Percentiles rank a stretch among this genome's conserved stretches.
phyloP scores from a whole-genome alignment of 2,888 invertebrate genomes.

The Agapetus fuscipes region DNA sequence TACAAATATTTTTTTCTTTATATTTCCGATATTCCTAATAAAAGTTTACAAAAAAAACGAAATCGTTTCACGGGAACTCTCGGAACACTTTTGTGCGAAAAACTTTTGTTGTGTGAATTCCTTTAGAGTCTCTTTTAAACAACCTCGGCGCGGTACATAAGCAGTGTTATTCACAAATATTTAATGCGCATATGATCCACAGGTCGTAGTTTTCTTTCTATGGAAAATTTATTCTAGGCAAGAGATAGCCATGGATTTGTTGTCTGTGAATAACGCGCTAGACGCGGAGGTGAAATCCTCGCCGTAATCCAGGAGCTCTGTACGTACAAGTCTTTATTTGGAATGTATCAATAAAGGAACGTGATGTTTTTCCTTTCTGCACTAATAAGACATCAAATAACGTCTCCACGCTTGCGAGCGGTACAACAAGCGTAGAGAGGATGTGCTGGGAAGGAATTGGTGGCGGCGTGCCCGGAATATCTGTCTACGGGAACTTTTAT shows the following conservation, averaged over 20 bases:
- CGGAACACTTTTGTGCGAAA: background rate
- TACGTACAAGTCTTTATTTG: conserved; percentile 12
- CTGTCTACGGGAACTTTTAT: background rate
- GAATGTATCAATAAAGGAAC: conserved; percentile 12
- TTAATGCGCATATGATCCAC: no score
- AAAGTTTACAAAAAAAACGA: background rate
- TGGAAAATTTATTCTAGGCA: no score
- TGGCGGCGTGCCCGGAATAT: conserved; percentile 3
- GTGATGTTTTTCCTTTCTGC: conserved; percentile 11
- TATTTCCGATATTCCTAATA: background rate
- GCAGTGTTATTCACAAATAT: no score
- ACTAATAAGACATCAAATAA: conserved; percentile 8
- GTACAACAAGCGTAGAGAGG: conserved; percentile 4
- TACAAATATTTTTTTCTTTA: background rate
- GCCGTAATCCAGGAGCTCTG: no score
- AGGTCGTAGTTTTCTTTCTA: no score
- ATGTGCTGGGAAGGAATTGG: conserved; percentile 4
- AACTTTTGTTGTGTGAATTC: no score
- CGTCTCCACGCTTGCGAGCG: no score
- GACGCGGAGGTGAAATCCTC: no score
- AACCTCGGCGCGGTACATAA: no score
- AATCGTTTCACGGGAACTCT: background rate
- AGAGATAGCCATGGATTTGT: no score
- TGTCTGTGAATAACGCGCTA: no score
- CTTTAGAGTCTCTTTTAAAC: no score